phyloP scores from a whole-genome alignment of 2,888 invertebrate genomes.

The Acleris sparsana region DNA sequence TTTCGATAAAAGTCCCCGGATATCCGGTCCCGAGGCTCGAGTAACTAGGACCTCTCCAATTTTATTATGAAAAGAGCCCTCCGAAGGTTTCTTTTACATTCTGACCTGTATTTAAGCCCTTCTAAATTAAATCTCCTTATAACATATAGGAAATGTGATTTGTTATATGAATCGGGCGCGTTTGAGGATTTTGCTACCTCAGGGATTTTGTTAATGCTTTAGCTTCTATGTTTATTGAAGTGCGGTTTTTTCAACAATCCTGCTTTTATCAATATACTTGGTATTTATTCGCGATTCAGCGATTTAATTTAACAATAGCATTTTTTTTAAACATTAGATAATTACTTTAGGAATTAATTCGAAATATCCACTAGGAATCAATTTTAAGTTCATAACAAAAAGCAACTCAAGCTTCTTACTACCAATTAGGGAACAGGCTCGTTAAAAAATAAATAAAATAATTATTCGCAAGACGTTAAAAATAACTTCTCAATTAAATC shows the following conservation, averaged over 20 bases:
- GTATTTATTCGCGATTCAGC: no score
- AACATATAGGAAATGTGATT: constrained; percentile 30
- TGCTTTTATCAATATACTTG: no score
- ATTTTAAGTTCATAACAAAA: no score
- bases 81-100: constrained; percentile 33
- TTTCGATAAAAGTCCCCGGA: constrained; percentile 61
- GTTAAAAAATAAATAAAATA: constrained; percentile 8
- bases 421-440: no score
- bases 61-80: constrained; percentile 57
- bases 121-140: constrained; percentile 30
- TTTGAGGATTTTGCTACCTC: constrained; percentile 1
- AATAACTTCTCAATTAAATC: constrained; percentile 4
- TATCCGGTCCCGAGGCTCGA: constrained; percentile 49
- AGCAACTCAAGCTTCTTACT: neutral
- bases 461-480: constrained; percentile 12
- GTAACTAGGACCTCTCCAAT: constrained; percentile 49
- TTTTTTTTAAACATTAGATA: no score
- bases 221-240: neutral
- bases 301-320: no score
- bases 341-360: no score
- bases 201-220: neutral
- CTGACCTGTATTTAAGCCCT: constrained; percentile 28
- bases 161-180: constrained; percentile 23
- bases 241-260: no score
- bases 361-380: no score